These are phyloP conservation scores for Cordilura impudica DNA, from an alignment of 2,888 invertebrate genomes.

Conservation along the genomic window DNA sequence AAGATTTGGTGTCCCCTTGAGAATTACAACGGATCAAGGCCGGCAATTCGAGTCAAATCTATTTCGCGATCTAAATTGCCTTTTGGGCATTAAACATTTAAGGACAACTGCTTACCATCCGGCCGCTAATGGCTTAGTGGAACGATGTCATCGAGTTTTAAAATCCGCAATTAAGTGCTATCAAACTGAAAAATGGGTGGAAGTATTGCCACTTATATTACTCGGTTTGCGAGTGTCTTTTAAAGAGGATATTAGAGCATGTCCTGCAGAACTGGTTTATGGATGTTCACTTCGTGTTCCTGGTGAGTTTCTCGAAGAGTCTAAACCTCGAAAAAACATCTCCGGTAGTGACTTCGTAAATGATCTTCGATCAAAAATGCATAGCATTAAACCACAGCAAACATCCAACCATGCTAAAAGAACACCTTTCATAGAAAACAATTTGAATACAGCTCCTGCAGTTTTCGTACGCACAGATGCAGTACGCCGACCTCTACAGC, in stretches of 20 bases:
- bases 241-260: too few relatives aligned
- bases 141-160: constrained; percentile 42
- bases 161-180: constrained; percentile 44
- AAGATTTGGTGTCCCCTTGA: not conserved
- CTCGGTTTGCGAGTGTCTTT: constrained; percentile 44
- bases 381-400: too few relatives aligned
- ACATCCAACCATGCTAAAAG: too few relatives aligned
- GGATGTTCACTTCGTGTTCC: too few relatives aligned
- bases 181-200: constrained; percentile 43
- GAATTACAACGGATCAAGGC: not conserved
- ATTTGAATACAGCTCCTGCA: too few relatives aligned
- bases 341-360: too few relatives aligned
- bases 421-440: too few relatives aligned
- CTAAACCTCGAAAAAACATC: too few relatives aligned
- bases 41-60: not conserved
- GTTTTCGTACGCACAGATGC: constrained; percentile 40
- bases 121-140: constrained; percentile 43
- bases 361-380: too few relatives aligned
- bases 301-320: too few relatives aligned
- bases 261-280: too few relatives aligned
- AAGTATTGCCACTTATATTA: constrained; percentile 42
- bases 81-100: constrained; percentile 43
- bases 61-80: constrained; percentile 66
- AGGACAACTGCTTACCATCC: constrained; percentile 33
- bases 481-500: constrained; percentile 43